These are phyloP conservation scores for Phenganax stokvisi DNA, from an alignment of 92 coral and sea anemone species.

Conservation along the genomic window DNA sequence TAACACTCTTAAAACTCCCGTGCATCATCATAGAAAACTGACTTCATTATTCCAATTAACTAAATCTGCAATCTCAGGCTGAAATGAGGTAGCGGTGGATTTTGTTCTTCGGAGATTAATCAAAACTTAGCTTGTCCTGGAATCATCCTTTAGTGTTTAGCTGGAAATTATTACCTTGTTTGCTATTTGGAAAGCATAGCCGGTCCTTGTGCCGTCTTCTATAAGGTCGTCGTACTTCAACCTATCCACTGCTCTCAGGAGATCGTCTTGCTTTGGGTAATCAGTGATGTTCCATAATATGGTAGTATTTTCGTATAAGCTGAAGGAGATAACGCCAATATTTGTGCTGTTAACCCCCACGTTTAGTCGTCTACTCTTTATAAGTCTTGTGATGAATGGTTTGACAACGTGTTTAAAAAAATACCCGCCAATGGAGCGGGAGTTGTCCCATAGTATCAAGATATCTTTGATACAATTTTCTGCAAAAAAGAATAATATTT, in stretches of 20 bases:
- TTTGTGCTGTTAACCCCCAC: neutral
- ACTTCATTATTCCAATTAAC: too few relatives aligned
- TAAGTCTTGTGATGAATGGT: neutral
- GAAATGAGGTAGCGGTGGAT: too few relatives aligned
- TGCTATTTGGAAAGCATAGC: neutral
- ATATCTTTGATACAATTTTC: neutral
- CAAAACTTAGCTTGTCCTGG: too few relatives aligned
- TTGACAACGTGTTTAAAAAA: neutral
- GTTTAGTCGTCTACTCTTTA: neutral
- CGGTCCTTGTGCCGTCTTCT: neutral
- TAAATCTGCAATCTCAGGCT: too few relatives aligned
- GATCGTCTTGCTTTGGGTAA: neutral
- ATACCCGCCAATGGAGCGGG: neutral
- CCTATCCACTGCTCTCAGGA: neutral
- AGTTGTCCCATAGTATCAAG: constrained; percentile 18
- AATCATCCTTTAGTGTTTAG: neutral
- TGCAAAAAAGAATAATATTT: too few relatives aligned
- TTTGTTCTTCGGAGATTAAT: too few relatives aligned
- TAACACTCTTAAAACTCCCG: too few relatives aligned
- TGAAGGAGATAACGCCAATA: neutral
- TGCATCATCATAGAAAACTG: too few relatives aligned
- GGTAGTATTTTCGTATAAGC: neutral
- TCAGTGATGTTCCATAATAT: neutral
- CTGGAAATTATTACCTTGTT: neutral
- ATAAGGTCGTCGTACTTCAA: neutral